Evolutionary conservation across 2,797 vertebrate genomes (phyloP).

Genomic region (Xenopus petersii): DNA sequence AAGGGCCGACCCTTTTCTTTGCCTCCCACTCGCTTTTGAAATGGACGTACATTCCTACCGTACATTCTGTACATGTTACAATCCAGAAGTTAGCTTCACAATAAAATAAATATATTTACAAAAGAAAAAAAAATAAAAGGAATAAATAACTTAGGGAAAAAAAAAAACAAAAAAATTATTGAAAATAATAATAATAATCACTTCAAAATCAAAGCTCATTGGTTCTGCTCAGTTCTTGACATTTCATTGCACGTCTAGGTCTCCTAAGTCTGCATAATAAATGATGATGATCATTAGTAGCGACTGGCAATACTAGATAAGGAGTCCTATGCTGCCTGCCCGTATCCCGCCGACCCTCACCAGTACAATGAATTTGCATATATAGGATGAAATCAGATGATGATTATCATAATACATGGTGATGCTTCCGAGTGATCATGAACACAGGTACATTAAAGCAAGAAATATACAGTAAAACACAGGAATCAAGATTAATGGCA

Average conservation of each 20-base stretch:
- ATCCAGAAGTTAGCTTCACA: slow-evolving; percentile 92
- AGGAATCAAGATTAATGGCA: no score
- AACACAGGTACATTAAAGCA: no score
- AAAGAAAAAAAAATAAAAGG: slow-evolving; percentile 66
- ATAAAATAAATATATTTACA: slow-evolving; percentile 99
- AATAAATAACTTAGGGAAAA: slow-evolving; percentile 92
- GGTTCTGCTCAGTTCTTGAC: slow-evolving; percentile 76
- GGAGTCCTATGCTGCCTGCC: neutral
- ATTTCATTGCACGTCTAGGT: slow-evolving; percentile 71
- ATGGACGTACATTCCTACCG: slow-evolving; percentile 89
- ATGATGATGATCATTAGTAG: neutral
- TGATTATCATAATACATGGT: no score
- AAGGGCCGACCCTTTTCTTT: slow-evolving; percentile 36
- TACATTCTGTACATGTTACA: slow-evolving; percentile 96
- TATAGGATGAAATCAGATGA: no score
- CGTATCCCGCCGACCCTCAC: neutral
- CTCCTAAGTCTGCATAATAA: slow-evolving; percentile 39
- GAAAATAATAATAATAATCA: slow-evolving; percentile 61
- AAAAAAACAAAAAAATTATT: slow-evolving; percentile 52
- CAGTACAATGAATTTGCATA: neutral
- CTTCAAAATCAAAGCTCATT: slow-evolving; percentile 83
- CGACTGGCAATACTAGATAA: slow-evolving; percentile 5
- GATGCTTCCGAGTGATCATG: no score
- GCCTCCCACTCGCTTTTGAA: slow-evolving; percentile 73
- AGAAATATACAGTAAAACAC: no score